These are phyloP conservation scores for Drosophila bifasciata DNA, from an alignment of 1,140 invertebrate species.

Conservation along the genomic window DNA sequence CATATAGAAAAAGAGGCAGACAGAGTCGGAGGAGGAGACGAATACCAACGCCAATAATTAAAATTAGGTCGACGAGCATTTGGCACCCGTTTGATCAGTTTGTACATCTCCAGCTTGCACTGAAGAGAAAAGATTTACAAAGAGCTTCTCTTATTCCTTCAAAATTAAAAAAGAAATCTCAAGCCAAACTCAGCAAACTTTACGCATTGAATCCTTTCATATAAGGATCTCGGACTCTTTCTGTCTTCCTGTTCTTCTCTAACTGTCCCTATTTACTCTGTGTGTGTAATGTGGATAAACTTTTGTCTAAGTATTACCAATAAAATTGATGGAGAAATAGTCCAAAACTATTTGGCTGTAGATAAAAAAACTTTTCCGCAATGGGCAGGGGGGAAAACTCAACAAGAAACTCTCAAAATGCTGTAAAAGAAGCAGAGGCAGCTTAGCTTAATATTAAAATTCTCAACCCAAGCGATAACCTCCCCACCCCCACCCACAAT, in stretches of 20 bases:
- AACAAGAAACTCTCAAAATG: slow-evolving; percentile 9
- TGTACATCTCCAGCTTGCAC: slow-evolving; percentile 29
- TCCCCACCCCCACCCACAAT: background rate
- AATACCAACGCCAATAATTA: slow-evolving; percentile 60
- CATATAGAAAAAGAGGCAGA: slow-evolving; percentile 46
- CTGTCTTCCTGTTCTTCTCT: slow-evolving; percentile 6
- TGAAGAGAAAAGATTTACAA: slow-evolving; percentile 47
- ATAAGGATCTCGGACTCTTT: slow-evolving; percentile 43
- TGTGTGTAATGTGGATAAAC: slow-evolving; percentile 60
- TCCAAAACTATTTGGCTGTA: slow-evolving; percentile 78
- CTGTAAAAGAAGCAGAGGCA: slow-evolving; percentile 41
- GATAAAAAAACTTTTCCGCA: slow-evolving; percentile 68
- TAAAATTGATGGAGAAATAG: slow-evolving; percentile 82
- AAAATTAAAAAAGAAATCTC: slow-evolving; percentile 1
- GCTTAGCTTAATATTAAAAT: slow-evolving; percentile 77
- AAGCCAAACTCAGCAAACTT: slow-evolving; percentile 25
- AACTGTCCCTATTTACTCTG: slow-evolving; percentile 1
- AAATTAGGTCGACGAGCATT: slow-evolving; percentile 73
- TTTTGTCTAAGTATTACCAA: slow-evolving; percentile 82
- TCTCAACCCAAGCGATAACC: slow-evolving; percentile 9
- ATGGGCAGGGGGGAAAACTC: no score
- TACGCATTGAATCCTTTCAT: slow-evolving; percentile 77
- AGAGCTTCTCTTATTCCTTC: slow-evolving; percentile 51
- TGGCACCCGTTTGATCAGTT: slow-evolving; percentile 70
- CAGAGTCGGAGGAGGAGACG: slow-evolving; percentile 14